Evolutionary conservation across 2,888 invertebrate genomes (phyloP), one percentile per base, ranked within the genome.

Genomic region (Lymantria monacha): DNA sequence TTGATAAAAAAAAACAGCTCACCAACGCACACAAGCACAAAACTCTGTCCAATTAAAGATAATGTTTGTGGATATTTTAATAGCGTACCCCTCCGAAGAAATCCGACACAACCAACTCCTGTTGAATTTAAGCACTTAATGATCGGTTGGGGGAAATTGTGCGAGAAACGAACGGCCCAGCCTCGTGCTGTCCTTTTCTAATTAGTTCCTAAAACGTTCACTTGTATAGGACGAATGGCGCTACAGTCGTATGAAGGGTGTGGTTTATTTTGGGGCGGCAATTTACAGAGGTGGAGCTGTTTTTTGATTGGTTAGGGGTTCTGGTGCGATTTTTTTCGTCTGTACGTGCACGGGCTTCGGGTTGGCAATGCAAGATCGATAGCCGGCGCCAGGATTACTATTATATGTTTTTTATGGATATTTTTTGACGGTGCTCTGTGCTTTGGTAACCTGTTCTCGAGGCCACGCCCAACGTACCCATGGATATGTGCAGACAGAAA

Each of bases 11-110:
- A 85, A 83, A 75, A 74, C 69, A 70, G 74, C 67, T 61, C 74
- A 63, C 66, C 55, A 51, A 87, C 88, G 81, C 90, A 89, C 91
- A 91, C 91, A 83, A 74, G 82, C 88, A 87, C 90, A 88, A 86
- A 89, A 83, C 79, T 82, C 87, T 83, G 88, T 85, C 89, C 91
- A 91, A 91, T 91, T 91, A 91, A 88, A 89, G 89, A 83, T 91
- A 91, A 91, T 91, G 89, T 89, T 89, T 89, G 89, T 87, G 84
- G 89, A 90, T 88, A 89, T 91, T 91, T 90, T 91, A 91, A 91
- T 91, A 89, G 87, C 85, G 87, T 82, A 81, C 88, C 91, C 91
- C 90, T 87, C 88, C 87, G 87, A 79, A 71, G 90, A 87, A 90
- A 91, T 76, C 84, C 88, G 91, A 91, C 91, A 91, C 91, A 91